Conservation (phyloP, 2,797 vertebrate genomes). For the Bradypus variegatus region DNA sequence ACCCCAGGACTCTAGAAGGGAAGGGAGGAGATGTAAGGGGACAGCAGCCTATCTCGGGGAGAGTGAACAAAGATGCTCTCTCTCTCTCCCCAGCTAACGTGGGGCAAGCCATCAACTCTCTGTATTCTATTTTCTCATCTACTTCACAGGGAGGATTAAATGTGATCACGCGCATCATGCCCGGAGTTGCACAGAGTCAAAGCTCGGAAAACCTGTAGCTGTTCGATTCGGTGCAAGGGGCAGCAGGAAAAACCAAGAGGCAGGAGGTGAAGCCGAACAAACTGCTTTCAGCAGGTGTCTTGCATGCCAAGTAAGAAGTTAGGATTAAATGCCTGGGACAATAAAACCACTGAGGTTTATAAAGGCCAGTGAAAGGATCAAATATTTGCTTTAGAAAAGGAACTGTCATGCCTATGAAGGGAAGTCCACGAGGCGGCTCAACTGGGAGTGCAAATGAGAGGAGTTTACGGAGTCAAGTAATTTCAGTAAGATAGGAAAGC, state of each 20-base stretch:
- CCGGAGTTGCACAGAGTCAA: not conserved
- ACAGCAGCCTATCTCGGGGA: not conserved
- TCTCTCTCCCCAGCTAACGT: not conserved
- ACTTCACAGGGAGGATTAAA: not conserved
- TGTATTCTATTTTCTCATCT: not conserved
- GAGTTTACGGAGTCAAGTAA: not conserved
- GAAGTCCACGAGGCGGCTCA: not conserved
- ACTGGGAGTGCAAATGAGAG: not conserved
- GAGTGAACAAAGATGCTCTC: not conserved
- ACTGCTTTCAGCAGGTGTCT: not conserved
- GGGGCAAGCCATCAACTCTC: not conserved
- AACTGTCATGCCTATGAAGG: not conserved
- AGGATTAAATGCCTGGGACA: conserved; percentile 5
- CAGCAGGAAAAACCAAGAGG: not conserved
- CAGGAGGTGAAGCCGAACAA: not conserved
- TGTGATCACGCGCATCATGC: not conserved
- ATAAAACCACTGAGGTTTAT: not conserved
- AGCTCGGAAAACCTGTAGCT: not conserved
- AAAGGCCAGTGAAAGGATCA: not conserved
- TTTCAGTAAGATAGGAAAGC: conserved; percentile 4
- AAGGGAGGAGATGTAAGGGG: not conserved
- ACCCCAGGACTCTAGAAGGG: not conserved
- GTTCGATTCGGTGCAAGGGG: not conserved
- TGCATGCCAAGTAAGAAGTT: not conserved
- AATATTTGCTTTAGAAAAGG: not conserved